Conservation (phyloP, 2,888 invertebrate genomes). For the Hecatera dysodea region DNA sequence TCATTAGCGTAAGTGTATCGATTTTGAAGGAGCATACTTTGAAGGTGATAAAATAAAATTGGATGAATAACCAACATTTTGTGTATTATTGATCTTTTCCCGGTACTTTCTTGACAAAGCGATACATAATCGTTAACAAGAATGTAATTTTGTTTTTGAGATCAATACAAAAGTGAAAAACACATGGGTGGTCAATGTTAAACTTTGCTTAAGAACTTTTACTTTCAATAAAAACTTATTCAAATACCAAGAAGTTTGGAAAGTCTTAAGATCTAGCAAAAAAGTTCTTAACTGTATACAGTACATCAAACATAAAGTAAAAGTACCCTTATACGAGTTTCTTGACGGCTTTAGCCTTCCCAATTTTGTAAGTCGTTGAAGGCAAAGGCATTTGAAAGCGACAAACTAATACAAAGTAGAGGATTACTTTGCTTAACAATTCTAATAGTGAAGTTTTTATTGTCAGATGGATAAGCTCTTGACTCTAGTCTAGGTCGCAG, state of each 20-base stretch:
- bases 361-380: conserved; percentile 7
- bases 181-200: neutral
- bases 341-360: neutral
- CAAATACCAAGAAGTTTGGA: conserved; percentile 11
- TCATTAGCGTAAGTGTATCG: too few species aligned
- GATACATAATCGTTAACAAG: too few species aligned
- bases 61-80: too few species aligned
- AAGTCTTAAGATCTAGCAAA: conserved; percentile 7
- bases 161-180: neutral
- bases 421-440: conserved; percentile 42
- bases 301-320: neutral
- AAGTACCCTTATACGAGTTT: neutral
- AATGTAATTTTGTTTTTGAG: too few species aligned
- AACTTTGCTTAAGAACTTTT: conserved; percentile 5
- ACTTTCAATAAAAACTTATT: conserved; percentile 3
- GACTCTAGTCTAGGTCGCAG: too few species aligned
- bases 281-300: neutral
- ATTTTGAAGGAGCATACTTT: too few species aligned
- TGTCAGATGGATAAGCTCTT: too few species aligned
- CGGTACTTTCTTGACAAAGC: too few species aligned
- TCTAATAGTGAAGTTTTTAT: conserved; percentile 22
- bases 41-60: too few species aligned
- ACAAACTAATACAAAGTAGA: conserved; percentile 21
- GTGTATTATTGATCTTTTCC: too few species aligned
- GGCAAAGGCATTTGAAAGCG: neutral